phyloP scores from a whole-genome alignment of 2,113 vertebrate genomes.

The Struthidea cinerea region DNA sequence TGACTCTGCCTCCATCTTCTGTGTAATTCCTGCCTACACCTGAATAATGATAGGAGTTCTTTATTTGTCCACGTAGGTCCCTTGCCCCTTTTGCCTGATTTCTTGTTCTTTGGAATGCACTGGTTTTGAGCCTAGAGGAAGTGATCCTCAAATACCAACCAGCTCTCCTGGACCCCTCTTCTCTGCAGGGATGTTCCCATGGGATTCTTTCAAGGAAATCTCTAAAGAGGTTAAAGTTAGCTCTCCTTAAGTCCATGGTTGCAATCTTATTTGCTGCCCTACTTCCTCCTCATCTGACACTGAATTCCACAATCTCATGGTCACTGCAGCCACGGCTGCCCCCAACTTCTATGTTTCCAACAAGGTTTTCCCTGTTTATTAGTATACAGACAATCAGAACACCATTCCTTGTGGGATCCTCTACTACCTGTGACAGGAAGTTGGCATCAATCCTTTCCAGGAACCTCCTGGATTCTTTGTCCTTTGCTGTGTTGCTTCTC shows the following conservation, averaged over 20 bases:
- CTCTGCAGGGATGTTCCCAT: too few relatives aligned
- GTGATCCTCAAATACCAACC: neutral
- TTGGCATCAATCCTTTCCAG: neutral
- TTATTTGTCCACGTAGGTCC: neutral
- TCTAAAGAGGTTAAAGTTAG: neutral
- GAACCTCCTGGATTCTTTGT: neutral
- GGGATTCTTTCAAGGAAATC: neutral
- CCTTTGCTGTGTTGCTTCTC: neutral
- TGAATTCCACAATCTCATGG: neutral
- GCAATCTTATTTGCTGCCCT: neutral
- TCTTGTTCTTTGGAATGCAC: neutral
- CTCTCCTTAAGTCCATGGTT: neutral
- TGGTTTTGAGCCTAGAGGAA: neutral
- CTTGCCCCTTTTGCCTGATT: neutral
- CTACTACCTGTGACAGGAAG: neutral
- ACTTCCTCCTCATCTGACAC: neutral
- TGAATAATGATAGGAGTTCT: neutral
- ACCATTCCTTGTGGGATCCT: neutral
- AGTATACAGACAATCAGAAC: neutral
- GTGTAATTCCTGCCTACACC: neutral
- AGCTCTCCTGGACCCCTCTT: neutral
- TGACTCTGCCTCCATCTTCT: neutral
- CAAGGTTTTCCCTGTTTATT: neutral
- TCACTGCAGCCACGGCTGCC: neutral
- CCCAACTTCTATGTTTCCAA: neutral